A percentile compares a stretch with the other conserved stretches of the same genome.
These are phyloP conservation scores for Elgaria multicarinata DNA, from an alignment of 2,113 vertebrate species.

Conservation along the genomic window DNA sequence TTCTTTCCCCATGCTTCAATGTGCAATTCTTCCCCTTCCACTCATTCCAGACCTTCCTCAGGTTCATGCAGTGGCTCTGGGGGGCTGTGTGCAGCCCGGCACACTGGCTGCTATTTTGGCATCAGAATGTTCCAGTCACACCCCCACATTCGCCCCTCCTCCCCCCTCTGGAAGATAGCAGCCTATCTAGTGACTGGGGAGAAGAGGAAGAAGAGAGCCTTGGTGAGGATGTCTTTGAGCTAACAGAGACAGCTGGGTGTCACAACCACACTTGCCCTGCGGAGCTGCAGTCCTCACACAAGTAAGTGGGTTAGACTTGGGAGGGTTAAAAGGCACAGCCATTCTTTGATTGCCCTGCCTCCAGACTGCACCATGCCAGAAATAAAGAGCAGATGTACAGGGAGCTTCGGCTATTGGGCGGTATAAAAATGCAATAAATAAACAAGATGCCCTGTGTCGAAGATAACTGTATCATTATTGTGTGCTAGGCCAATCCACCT, in stretches of 20 bases:
- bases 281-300: background rate
- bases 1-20: slow-evolving; percentile 26
- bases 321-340: background rate
- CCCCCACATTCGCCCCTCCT: slow-evolving; percentile 76
- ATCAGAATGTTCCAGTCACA: slow-evolving; percentile 46
- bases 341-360: background rate
- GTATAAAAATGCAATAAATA: too few relatives aligned
- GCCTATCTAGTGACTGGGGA: slow-evolving; percentile 73
- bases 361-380: background rate
- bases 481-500: background rate
- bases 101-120: slow-evolving; percentile 58
- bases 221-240: slow-evolving; percentile 71
- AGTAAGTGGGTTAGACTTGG: background rate
- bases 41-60: slow-evolving; percentile 27
- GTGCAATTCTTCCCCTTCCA: background rate
- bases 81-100: slow-evolving; percentile 66
- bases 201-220: slow-evolving; percentile 69
- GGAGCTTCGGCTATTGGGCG: too few relatives aligned
- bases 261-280: slow-evolving; percentile 36
- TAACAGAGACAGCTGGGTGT: background rate
- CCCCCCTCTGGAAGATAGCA: slow-evolving; percentile 73
- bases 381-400: background rate
- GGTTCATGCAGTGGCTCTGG: slow-evolving; percentile 74
- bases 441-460: background rate
- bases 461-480: background rate